Evolutionary conservation across 2,113 vertebrate genomes (phyloP).

Genomic region (Amazona vittata): DNA sequence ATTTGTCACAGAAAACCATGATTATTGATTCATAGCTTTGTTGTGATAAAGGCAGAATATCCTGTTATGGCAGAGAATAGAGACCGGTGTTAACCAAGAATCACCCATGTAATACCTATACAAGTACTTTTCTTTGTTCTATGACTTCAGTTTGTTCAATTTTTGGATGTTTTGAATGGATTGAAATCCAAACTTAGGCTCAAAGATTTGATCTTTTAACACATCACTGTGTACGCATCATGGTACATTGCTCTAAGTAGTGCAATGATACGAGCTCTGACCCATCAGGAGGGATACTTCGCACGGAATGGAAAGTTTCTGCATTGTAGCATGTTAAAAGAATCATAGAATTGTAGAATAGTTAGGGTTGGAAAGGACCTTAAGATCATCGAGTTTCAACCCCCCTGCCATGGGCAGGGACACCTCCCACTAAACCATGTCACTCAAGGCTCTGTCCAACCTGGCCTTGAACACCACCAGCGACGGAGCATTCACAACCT

Average conservation of each 20-base stretch:
- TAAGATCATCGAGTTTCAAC: too few species aligned
- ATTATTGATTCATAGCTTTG: neutral
- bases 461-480: too few species aligned
- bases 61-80: neutral
- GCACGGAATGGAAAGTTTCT: neutral
- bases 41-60: neutral
- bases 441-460: too few species aligned
- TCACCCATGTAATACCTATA: neutral
- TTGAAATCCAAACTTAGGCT: neutral
- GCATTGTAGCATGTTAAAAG: neutral
- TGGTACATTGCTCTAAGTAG: fast-evolving
- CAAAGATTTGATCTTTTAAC: neutral
- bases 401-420: too few species aligned
- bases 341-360: neutral
- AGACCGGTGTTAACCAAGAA: neutral
- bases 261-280: neutral
- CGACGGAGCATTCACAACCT: too few species aligned
- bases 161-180: neutral
- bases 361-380: too few species aligned
- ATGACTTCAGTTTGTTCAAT: neutral
- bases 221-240: neutral
- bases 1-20: neutral
- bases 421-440: too few species aligned
- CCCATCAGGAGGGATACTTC: neutral
- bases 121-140: neutral